A percentile compares a stretch with the other conserved stretches of the same genome.
Conservation (phyloP, 2,888 invertebrate genomes). For the Falcaria lacertinaria region DNA sequence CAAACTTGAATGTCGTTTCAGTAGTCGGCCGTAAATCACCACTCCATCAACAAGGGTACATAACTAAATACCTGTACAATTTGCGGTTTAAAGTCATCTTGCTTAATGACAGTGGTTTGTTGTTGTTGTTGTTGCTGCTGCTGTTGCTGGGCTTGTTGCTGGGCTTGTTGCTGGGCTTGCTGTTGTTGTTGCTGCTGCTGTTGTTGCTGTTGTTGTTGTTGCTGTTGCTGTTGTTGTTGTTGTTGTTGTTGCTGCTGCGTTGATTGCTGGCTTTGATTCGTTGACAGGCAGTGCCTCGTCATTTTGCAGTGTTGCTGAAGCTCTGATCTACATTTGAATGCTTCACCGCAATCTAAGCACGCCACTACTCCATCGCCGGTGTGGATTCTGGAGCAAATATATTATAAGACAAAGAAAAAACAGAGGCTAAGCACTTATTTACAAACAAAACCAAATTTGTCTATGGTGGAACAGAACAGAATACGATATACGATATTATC, state of each 20-base stretch:
- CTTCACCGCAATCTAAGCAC: constrained; percentile 87
- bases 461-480: no score
- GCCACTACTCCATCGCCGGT: constrained; percentile 87
- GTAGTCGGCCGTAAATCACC: no score
- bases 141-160: constrained; percentile 33
- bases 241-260: constrained; percentile 39
- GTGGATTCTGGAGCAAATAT: constrained; percentile 76
- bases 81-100: constrained; percentile 74
- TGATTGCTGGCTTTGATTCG: constrained; percentile 51
- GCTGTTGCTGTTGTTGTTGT: constrained; percentile 51
- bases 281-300: constrained; percentile 69
- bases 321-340: constrained; percentile 85
- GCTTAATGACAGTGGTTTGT: constrained; percentile 71
- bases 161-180: no score
- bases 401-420: neutral
- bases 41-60: no score
- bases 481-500: no score
- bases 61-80: constrained; percentile 70
- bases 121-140: constrained; percentile 57
- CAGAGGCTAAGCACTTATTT: neutral
- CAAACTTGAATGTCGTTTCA: no score
- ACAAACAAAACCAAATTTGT: neutral
- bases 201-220: constrained; percentile 56
- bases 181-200: constrained; percentile 51
- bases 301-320: constrained; percentile 83